phyloP scores from a whole-genome alignment of 2,797 vertebrate genomes.

The Microcaecilia unicolor region DNA sequence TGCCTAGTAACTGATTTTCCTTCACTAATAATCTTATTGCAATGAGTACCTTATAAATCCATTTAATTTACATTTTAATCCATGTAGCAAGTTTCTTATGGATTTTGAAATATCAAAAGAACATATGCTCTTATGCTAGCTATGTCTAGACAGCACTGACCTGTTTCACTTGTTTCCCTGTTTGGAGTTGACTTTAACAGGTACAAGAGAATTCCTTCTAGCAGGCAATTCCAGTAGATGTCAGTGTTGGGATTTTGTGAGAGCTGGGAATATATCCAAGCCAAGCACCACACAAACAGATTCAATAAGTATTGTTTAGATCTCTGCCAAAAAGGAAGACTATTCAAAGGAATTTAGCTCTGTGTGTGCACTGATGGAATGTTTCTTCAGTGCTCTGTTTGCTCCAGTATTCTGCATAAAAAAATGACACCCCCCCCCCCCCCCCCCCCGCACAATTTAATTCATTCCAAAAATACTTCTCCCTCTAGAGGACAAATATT shows the following conservation, averaged over 20 bases:
- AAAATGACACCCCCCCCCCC: not conserved
- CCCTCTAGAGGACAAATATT: not conserved
- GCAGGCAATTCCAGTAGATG: slow-evolving; percentile 28
- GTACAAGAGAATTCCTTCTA: not conserved
- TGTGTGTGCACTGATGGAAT: not conserved
- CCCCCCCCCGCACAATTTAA: no score
- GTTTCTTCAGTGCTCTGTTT: not conserved
- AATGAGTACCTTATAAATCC: no score
- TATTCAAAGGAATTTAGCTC: not conserved
- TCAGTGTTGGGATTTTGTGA: slow-evolving; percentile 24
- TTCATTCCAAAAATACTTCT: not conserved
- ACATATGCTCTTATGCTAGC: no score
- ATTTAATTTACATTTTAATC: no score
- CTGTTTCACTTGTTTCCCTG: no score
- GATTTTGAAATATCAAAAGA: no score
- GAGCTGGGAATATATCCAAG: not conserved
- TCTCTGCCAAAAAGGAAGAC: not conserved
- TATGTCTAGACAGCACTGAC: no score
- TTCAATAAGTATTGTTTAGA: not conserved
- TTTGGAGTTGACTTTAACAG: no score
- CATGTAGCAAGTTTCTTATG: no score
- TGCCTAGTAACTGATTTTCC: no score
- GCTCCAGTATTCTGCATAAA: not conserved
- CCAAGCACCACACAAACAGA: not conserved
- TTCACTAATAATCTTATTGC: no score